Percentiles rank a stretch among this genome's conserved stretches.
Evolutionary conservation across 2,888 invertebrate genomes (phyloP).

Genomic region (Polyommatus icarus): DNA sequence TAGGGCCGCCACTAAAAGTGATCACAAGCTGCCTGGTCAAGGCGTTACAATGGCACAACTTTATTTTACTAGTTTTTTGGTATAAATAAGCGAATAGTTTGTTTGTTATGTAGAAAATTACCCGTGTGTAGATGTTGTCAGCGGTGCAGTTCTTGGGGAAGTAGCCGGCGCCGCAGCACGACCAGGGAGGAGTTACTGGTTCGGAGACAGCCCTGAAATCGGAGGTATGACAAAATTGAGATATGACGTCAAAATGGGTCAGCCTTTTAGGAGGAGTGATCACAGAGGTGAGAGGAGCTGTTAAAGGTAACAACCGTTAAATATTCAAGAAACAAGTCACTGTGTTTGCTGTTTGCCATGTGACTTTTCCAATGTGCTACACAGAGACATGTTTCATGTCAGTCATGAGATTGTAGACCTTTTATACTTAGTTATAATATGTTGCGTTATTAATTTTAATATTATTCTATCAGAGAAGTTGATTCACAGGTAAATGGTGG

Average conservation of each 20-base stretch:
- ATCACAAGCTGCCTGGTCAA: too few species aligned
- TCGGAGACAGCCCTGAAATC: conserved; percentile 40
- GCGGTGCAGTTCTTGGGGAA: conserved; percentile 57
- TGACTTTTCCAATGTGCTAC: neutral
- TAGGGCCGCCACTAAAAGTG: too few species aligned
- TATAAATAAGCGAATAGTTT: neutral
- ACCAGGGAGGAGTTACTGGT: conserved; percentile 54
- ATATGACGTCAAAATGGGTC: neutral
- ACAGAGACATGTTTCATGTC: neutral
- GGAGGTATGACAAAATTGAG: neutral
- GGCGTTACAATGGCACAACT: too few species aligned
- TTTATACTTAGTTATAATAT: too few species aligned
- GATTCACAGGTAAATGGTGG: too few species aligned
- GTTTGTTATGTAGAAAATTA: conserved; percentile 39
- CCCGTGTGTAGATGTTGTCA: conserved; percentile 46
- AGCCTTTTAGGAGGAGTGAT: neutral
- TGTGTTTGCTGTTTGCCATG: neutral
- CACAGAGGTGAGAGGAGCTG: too few species aligned
- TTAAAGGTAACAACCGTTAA: too few species aligned
- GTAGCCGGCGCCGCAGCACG: conserved; percentile 56
- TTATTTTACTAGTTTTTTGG: neutral
- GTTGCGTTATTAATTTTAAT: neutral
- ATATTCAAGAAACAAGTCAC: neutral
- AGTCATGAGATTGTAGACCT: too few species aligned
- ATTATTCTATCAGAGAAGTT: too few species aligned